phyloP scores from a whole-genome alignment of 2,113 vertebrate genomes.

The Podarcis cretensis region DNA sequence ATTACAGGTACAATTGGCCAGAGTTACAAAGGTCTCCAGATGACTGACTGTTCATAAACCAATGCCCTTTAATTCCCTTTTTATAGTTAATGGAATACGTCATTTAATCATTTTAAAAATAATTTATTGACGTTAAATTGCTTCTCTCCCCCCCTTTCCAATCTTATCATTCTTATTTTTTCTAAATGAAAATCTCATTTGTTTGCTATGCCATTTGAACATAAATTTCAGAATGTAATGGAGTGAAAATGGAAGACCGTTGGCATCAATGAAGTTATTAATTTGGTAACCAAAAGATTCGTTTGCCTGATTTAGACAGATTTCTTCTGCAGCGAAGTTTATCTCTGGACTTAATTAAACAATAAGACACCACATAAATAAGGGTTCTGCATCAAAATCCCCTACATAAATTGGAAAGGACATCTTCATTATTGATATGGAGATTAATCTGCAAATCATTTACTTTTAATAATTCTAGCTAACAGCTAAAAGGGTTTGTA shows the following conservation, averaged over 20 bases:
- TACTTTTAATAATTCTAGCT: slow-evolving; percentile 66
- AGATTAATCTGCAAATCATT: slow-evolving; percentile 68
- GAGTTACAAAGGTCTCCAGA: slow-evolving; percentile 67
- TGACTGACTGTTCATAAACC: slow-evolving; percentile 72
- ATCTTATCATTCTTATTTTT: slow-evolving; percentile 78
- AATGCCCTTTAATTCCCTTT: slow-evolving; percentile 72
- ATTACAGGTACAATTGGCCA: slow-evolving; percentile 72
- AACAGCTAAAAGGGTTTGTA: slow-evolving; percentile 64
- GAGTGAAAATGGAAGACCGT: slow-evolving; percentile 73
- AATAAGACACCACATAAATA: slow-evolving; percentile 62
- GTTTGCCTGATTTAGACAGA: slow-evolving; percentile 77
- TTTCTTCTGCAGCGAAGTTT: slow-evolving; percentile 68
- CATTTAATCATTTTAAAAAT: slow-evolving; percentile 80
- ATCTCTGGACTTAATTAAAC: slow-evolving; percentile 71
- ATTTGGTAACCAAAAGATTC: slow-evolving; percentile 75
- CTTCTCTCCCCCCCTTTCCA: slow-evolving; percentile 58
- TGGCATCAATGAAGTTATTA: slow-evolving; percentile 79
- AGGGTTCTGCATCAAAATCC: slow-evolving; percentile 62
- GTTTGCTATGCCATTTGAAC: slow-evolving; percentile 72
- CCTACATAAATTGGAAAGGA: slow-evolving; percentile 62
- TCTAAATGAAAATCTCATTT: slow-evolving; percentile 72
- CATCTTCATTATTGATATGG: slow-evolving; percentile 72
- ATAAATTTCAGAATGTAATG: slow-evolving; percentile 78
- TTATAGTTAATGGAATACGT: slow-evolving; percentile 74
- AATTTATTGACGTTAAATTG: slow-evolving; percentile 82